Base-by-base conservation (phyloP, 1,140 invertebrate genomes). In the Cepaea nemoralis region DNA sequence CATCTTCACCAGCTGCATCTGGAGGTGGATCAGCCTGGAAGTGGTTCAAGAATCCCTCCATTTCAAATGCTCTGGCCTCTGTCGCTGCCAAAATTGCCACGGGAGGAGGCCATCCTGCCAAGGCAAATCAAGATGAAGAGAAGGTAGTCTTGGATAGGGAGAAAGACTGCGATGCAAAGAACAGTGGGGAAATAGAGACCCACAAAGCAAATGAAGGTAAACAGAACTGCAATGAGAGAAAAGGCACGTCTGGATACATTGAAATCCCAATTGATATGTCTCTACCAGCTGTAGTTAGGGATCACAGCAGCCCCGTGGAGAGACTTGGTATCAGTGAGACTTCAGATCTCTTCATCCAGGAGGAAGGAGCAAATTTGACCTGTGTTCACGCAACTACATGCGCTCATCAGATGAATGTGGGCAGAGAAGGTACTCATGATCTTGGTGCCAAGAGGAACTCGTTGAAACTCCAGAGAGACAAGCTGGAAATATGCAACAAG, bases 21-120 rank as follows among this genome's bases (percentile, higher is more conserved):
- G 37, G 35, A 24, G 69, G 69, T 1, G 39, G 69, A 22, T 69
- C 66, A 10, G 77, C 77, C 8, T 78, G 77, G 77, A 2, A 39
- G 8, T 78, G 77, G 77, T 69, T 78, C 22, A 70, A 55, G 8
- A 73, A 24, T 48, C 78, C 67, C 14, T 45, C 78, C 14, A 12
- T 80, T 42, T 80, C 78, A 40, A 80, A 73, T 45, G 78, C 78
- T n/a, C n/a, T 80, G 67, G 78, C 78, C 24, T 5, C 12, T 39
- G 69, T 80, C n/a, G 78, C 78, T 27, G 78, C 78, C 16, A 80
- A 80, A n/a, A 80, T 80, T n/a, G 77, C 48, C 19, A 27, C 77
- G 31, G 1, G 24, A 1, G 16, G 63, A 16, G 59, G 59, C 6
- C 14, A 24, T 14, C 24, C 50, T 55, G 8, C 42, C 27, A 63